A percentile compares a stretch with the other conserved stretches of the same genome.
These are phyloP conservation scores for Sebastes jordani DNA, from an alignment of 2,797 vertebrate species.

Conservation along the genomic window DNA sequence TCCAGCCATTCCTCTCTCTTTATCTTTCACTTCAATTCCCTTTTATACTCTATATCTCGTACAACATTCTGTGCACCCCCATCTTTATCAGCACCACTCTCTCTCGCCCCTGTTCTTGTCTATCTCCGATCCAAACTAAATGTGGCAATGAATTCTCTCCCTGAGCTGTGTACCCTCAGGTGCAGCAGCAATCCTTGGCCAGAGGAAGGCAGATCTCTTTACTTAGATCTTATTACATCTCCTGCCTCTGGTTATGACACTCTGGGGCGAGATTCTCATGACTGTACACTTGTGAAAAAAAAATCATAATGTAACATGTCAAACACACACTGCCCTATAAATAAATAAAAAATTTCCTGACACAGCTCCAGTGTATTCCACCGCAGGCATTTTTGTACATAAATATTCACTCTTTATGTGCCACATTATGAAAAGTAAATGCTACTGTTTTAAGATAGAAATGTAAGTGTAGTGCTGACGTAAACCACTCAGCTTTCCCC, in stretches of 20 bases:
- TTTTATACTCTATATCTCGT: conserved; percentile 39
- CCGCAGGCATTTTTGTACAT: not conserved
- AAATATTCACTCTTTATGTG: not conserved
- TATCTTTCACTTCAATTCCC: conserved; percentile 44
- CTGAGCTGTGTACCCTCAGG: conserved; percentile 61
- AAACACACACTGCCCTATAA: not conserved
- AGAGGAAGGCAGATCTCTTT: conserved; percentile 15
- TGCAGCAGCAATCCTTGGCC: conserved; percentile 37
- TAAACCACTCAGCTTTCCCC: not conserved
- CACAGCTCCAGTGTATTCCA: not conserved
- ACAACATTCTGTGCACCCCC: conserved; percentile 4
- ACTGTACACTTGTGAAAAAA: not conserved
- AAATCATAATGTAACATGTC: not conserved
- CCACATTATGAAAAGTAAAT: not conserved
- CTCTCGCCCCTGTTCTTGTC: conserved; percentile 35
- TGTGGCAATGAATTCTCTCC: conserved; percentile 48
- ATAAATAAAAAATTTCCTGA: not conserved
- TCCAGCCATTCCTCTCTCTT: conserved; percentile 8
- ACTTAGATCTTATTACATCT: conserved; percentile 42
- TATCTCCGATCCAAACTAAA: conserved; percentile 52
- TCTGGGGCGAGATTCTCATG: not conserved
- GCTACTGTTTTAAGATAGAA: not conserved
- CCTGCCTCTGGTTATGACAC: conserved; percentile 74
- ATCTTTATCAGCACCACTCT: conserved; percentile 46
- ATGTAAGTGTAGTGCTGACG: too few species aligned